phyloP scores from a whole-genome alignment of 1,140 invertebrate genomes.

The Procambarus virginalis region DNA sequence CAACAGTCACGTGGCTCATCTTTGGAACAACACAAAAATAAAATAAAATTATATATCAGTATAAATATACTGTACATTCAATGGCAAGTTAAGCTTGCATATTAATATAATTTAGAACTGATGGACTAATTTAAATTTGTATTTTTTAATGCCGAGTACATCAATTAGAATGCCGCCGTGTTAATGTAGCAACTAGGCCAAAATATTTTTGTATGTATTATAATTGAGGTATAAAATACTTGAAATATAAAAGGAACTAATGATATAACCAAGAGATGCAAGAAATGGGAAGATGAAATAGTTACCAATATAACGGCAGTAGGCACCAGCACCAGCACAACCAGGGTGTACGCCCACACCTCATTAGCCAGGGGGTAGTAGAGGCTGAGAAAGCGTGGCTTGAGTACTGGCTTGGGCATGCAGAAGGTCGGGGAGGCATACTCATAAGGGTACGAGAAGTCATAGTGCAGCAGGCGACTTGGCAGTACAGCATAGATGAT shows the following conservation, averaged over 20 bases:
- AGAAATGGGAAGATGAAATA: background rate
- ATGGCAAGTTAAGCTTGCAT: too few relatives aligned
- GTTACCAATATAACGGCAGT: background rate
- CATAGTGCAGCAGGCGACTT: slow-evolving; percentile 16
- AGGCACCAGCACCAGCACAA: slow-evolving; percentile 34
- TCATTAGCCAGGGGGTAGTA: slow-evolving; percentile 52
- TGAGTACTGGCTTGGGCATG: slow-evolving; percentile 30
- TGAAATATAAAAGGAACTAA: background rate
- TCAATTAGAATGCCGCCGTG: too few relatives aligned
- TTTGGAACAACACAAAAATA: background rate
- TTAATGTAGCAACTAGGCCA: too few relatives aligned
- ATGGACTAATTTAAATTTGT: too few relatives aligned
- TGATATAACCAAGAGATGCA: too few relatives aligned
- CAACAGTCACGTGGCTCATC: background rate
- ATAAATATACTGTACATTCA: too few relatives aligned
- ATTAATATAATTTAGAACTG: too few relatives aligned
- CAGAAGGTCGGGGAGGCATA: slow-evolving; percentile 47
- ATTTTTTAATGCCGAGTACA: too few relatives aligned
- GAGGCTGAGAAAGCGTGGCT: slow-evolving; percentile 43
- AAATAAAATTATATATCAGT: too few relatives aligned
- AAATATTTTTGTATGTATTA: too few relatives aligned
- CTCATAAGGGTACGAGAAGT: slow-evolving; percentile 50
- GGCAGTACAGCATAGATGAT: slow-evolving; percentile 42
- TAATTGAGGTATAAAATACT: background rate
- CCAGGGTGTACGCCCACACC: slow-evolving; percentile 39